Evolutionary conservation across 2,113 vertebrate genomes (phyloP).

Genomic region (Speoplatyrhinus poulsoni): DNA sequence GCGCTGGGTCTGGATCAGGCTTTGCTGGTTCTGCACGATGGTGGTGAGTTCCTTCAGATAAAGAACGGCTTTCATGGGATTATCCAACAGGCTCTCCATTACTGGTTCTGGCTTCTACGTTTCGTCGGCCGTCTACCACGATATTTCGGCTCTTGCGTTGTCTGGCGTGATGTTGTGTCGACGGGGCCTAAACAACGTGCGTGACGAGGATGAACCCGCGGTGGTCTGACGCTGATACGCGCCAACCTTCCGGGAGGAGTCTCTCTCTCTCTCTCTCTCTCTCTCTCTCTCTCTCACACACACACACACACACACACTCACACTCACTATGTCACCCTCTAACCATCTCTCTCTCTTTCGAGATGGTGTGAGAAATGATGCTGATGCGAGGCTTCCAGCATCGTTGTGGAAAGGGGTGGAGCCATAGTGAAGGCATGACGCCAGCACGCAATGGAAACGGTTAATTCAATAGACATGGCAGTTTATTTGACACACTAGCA

Average conservation of each 20-base stretch:
- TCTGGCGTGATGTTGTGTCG: constrained; percentile 14
- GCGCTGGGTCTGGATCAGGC: constrained; percentile 95
- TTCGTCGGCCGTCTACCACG: constrained; percentile 37
- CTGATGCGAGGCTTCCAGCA: constrained; percentile 66
- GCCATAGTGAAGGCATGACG: constrained; percentile 59
- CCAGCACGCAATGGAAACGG: constrained; percentile 56
- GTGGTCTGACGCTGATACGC: constrained; percentile 49
- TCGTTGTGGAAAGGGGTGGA: constrained; percentile 55
- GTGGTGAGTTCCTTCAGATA: constrained; percentile 96
- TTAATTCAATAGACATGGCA: background rate
- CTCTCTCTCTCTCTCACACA: constrained; percentile 26
- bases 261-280: constrained; percentile 19
- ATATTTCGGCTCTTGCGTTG: constrained; percentile 28
- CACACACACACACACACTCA: constrained; percentile 25
- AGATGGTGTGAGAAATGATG: constrained; percentile 51
- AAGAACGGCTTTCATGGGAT: constrained; percentile 95
- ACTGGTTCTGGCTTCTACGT: constrained; percentile 58
- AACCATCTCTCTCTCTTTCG: constrained; percentile 17
- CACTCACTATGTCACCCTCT: constrained; percentile 31
- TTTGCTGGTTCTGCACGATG: constrained; percentile 97
- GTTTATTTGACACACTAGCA: too few species aligned
- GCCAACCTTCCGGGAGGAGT: constrained; percentile 11
- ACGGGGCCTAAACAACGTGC: constrained; percentile 43
- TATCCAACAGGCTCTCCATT: constrained; percentile 98
- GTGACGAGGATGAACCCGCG: constrained; percentile 51